Conservation (phyloP, 2,797 vertebrate genomes). For the Propithecus deckenii region DNA sequence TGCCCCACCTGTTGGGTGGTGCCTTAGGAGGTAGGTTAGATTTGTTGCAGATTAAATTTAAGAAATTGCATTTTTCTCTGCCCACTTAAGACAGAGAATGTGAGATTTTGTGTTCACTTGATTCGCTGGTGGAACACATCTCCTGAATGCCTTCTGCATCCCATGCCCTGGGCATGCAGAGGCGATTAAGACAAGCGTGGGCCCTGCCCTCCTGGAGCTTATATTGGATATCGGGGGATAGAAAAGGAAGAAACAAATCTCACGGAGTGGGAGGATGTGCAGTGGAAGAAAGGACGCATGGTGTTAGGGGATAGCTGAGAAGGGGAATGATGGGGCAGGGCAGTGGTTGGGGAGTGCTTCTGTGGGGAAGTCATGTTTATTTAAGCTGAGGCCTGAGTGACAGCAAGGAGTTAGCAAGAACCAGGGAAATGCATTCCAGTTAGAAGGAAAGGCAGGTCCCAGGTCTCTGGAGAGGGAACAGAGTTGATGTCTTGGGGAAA, state of each 20-base stretch:
- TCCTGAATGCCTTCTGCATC: not conserved
- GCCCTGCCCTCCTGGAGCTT: not conserved
- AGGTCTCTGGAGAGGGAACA: not conserved
- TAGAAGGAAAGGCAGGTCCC: not conserved
- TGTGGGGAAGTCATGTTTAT: not conserved
- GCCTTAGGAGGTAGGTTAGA: not conserved
- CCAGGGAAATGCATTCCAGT: not conserved
- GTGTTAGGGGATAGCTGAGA: not conserved
- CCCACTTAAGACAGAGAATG: not conserved
- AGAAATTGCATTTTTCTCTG: not conserved
- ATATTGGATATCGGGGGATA: not conserved
- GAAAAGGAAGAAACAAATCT: not conserved
- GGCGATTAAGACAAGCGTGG: too few species aligned
- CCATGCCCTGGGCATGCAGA: not conserved
- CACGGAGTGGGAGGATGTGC: not conserved
- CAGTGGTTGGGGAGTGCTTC: not conserved
- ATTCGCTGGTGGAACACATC: not conserved
- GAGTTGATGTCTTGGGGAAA: not conserved
- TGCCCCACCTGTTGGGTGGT: not conserved
- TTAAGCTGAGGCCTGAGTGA: not conserved
- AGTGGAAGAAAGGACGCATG: not conserved
- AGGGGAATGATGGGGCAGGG: not conserved
- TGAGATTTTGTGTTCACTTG: not conserved
- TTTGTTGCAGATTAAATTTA: not conserved
- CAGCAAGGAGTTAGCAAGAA: not conserved